Conservation (phyloP, 2,113 vertebrate species). For the Neotoma lepida region DNA sequence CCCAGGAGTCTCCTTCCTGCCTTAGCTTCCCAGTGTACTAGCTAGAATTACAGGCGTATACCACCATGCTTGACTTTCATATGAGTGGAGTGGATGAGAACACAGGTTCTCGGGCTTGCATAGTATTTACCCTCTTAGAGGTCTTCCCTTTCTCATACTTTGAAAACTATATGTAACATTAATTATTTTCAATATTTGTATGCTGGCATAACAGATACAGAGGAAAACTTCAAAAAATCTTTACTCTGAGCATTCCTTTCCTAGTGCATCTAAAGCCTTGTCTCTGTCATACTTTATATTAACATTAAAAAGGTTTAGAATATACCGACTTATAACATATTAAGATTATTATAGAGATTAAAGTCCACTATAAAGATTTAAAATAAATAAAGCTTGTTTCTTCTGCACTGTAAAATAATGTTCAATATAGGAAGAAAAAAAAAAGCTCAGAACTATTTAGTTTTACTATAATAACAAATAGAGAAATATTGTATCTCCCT, state of each 20-base stretch:
- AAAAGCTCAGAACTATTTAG: background rate
- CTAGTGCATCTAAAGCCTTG: background rate
- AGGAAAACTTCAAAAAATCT: background rate
- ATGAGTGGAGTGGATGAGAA: background rate
- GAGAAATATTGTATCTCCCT: background rate
- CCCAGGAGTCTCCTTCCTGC: too few species aligned
- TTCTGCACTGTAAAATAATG: background rate
- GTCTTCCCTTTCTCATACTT: background rate
- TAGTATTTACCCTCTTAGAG: background rate
- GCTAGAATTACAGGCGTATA: too few species aligned
- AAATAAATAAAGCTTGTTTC: conserved; percentile 40
- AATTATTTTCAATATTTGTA: conserved; percentile 10
- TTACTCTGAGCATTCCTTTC: background rate
- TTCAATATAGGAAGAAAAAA: background rate
- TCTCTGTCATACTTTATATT: background rate
- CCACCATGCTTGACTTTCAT: background rate
- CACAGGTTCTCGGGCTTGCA: background rate
- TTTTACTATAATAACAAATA: conserved; percentile 53
- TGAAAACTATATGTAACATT: conserved; percentile 42
- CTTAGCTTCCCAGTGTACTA: too few species aligned
- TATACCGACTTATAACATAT: background rate
- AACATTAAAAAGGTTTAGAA: conserved; percentile 39
- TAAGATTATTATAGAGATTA: background rate
- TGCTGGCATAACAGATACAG: background rate
- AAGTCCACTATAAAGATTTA: conserved; percentile 58